These are phyloP conservation scores for Clamator glandarius DNA, from an alignment of 2,797 vertebrate species.

Conservation along the genomic window DNA sequence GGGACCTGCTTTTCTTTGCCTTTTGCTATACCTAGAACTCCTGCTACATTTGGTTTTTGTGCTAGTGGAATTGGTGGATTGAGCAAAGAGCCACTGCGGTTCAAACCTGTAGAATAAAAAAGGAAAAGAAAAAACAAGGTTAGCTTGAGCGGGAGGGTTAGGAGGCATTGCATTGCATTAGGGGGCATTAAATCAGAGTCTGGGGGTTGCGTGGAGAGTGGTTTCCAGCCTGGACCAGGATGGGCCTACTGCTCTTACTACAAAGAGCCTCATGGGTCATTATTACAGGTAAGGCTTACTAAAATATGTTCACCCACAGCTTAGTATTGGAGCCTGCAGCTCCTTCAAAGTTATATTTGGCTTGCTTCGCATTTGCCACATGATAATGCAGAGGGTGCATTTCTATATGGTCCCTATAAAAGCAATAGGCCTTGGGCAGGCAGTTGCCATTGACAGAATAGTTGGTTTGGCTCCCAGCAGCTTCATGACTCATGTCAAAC, in stretches of 20 bases:
- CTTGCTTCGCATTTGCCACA: not conserved
- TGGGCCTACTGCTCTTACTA: not conserved
- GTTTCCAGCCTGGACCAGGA: not conserved
- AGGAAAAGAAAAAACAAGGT: not conserved
- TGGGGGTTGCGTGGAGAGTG: not conserved
- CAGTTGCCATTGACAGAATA: too few relatives aligned
- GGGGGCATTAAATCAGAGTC: not conserved
- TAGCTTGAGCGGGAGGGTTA: not conserved
- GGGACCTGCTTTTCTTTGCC: constrained; percentile 86
- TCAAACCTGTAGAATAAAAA: constrained; percentile 79
- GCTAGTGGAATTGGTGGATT: constrained; percentile 83
- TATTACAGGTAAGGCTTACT: not conserved
- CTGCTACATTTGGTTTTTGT: constrained; percentile 82
- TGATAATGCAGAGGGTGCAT: too few relatives aligned
- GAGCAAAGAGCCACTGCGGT: constrained; percentile 88
- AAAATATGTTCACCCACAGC: not conserved
- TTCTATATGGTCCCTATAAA: too few relatives aligned
- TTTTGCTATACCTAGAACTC: constrained; percentile 81
- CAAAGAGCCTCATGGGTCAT: not conserved
- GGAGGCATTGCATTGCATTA: not conserved
- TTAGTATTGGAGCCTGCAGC: not conserved
- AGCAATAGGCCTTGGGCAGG: too few relatives aligned
- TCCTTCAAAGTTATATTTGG: not conserved
- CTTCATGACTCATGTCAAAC: too few relatives aligned
- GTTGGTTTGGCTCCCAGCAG: too few relatives aligned